Evolutionary conservation across 1,140 invertebrate species (phyloP).

Genomic region (Macrosteles quadrilineatus): DNA sequence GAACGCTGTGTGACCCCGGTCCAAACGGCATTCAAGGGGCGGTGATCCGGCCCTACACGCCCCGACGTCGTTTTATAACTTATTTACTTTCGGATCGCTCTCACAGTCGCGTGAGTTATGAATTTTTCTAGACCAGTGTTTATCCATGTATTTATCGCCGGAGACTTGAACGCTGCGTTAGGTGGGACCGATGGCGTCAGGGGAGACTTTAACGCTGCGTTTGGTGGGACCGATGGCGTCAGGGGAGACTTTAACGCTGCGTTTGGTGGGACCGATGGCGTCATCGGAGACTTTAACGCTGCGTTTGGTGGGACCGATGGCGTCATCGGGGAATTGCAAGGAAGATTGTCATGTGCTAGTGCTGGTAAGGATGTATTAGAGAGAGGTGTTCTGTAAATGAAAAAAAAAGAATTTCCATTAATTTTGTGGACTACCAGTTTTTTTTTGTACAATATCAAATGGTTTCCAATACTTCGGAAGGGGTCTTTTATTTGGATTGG

Average conservation of each 20-base stretch:
- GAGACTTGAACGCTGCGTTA: not conserved
- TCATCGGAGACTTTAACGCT: not conserved
- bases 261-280: not conserved
- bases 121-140: constrained; percentile 8
- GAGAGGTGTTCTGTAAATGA: no score
- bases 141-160: not conserved
- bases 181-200: not conserved
- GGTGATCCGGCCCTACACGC: not conserved
- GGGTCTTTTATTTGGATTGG: no score
- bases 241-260: not conserved
- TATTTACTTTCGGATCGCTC: constrained; percentile 14
- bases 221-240: not conserved
- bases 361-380: no score
- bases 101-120: constrained; percentile 8
- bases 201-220: not conserved
- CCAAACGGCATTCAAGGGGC: not conserved
- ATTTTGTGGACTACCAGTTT: no score
- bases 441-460: no score
- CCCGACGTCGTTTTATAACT: not conserved
- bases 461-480: no score
- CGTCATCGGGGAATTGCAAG: no score
- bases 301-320: not conserved
- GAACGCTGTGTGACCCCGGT: not conserved
- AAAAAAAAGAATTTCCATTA: no score
- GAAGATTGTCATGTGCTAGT: no score